Conservation (phyloP, 2,113 vertebrate species). For the Noctilio leporinus region DNA sequence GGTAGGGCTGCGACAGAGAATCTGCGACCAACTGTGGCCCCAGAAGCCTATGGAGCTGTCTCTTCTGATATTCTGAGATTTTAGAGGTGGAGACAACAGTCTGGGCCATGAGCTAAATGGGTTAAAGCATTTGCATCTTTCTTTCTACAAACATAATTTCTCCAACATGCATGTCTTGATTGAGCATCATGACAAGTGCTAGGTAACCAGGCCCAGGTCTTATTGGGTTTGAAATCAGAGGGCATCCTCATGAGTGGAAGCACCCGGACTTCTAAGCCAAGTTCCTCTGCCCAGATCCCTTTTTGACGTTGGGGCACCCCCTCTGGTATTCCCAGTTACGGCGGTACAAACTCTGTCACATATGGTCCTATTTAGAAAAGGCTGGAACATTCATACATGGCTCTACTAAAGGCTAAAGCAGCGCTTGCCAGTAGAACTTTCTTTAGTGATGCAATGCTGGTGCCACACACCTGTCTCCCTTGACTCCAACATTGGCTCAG, state of each 20-base stretch:
- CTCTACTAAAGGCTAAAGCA: neutral
- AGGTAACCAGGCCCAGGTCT: neutral
- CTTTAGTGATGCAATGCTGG: neutral
- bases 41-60: accelerated
- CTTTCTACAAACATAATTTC: neutral
- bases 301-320: neutral
- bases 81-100: neutral
- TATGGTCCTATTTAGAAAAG: neutral
- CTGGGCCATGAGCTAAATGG: neutral
- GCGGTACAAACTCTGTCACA: neutral
- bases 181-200: neutral
- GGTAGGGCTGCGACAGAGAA: no score
- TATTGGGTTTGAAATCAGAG: neutral
- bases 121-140: neutral
- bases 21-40: no score
- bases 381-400: neutral
- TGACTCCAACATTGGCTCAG: accelerated
- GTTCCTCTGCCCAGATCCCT: neutral
- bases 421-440: neutral
- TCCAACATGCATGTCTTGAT: neutral
- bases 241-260: neutral
- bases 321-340: neutral
- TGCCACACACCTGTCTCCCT: no score
- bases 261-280: neutral
- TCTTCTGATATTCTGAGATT: neutral